Percentiles rank a stretch among this genome's conserved stretches.
Conservation (phyloP, 2,797 vertebrate genomes). For the Smutsia gigantea region DNA sequence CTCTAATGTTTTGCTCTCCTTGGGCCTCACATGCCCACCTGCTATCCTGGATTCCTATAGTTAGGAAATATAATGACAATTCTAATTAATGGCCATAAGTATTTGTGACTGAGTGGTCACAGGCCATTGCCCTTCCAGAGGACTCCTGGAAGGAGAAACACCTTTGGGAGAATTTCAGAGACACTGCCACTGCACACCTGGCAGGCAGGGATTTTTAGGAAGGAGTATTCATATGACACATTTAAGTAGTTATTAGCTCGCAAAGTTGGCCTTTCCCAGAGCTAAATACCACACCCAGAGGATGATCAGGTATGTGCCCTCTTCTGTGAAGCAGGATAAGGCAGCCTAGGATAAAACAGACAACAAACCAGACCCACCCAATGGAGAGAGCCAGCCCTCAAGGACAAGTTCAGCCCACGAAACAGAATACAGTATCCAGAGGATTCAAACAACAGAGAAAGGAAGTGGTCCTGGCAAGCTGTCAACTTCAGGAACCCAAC, state of each 20-base stretch:
- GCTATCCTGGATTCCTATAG: not conserved
- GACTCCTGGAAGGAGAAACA: not conserved
- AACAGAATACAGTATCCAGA: not conserved
- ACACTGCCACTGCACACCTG: not conserved
- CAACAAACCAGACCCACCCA: not conserved
- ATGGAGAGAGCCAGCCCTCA: not conserved
- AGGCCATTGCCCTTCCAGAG: not conserved
- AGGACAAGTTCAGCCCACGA: not conserved
- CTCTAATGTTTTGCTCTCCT: not conserved
- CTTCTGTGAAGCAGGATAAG: not conserved
- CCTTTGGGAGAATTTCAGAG: not conserved
- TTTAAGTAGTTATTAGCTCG: not conserved
- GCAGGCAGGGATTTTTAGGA: not conserved
- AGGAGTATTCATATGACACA: not conserved
- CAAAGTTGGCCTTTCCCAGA: not conserved
- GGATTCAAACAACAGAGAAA: not conserved
- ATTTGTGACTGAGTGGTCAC: not conserved
- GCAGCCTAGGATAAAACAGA: not conserved
- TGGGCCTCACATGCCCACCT: not conserved
- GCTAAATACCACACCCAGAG: not conserved
- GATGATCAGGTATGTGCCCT: not conserved
- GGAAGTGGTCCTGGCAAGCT: not conserved
- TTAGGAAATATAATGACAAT: not conserved
- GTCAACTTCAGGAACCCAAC: not conserved
- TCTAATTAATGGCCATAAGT: not conserved